Base-by-base conservation (phyloP, 2,113 vertebrate genomes). In the Pungitius pungitius region DNA sequence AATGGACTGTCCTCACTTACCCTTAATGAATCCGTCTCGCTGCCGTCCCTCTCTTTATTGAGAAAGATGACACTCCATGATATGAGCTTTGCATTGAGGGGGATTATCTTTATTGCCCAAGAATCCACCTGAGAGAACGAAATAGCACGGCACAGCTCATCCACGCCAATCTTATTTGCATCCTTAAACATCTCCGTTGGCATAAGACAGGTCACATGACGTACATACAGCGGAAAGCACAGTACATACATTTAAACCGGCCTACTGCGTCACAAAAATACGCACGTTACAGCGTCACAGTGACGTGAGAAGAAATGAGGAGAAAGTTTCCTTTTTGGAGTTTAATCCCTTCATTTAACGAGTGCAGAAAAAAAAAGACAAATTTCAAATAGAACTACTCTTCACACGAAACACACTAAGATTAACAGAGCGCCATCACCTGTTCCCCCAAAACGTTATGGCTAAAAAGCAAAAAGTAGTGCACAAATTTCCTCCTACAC, bases 51-150 rank as follows among this genome's bases (percentile, higher is more conserved):
- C 33, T 64, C 74, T 65, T 71, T 26, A 74, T 15, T 35, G 42
- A 76, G 57, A 85, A 88, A 82, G 49, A 83, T 26, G 47, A 89
- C 80, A 84, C 70, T 60, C 9, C 59, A 70, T 47, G 27, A 40
- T 57, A 37, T 39, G 59, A 86, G 73, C 62, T 93, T 93, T 95
- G 95, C 96, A 96, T 95, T 95, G 94, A n/a, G 84, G 95, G 84
- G 78, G 95, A 96, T 94, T 92, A 93, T 96, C 94, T 97, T 98
- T 98, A 97, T 98, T 97, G 96, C 95, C 97, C 95, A 96, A 97
- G 95, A 95, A 93, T 96, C 95, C 96, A 96, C 96, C 96, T 96
- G 96, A 98, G 97, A 96, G 96, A 96, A n/a, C n/a, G 94, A 89
- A 89, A 95, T 94, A 96, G 93, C 96, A 85, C 85, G 93, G 95